These are phyloP conservation scores for Dorcus hopei DNA, from an alignment of 2,888 invertebrate genomes.

Conservation along the genomic window DNA sequence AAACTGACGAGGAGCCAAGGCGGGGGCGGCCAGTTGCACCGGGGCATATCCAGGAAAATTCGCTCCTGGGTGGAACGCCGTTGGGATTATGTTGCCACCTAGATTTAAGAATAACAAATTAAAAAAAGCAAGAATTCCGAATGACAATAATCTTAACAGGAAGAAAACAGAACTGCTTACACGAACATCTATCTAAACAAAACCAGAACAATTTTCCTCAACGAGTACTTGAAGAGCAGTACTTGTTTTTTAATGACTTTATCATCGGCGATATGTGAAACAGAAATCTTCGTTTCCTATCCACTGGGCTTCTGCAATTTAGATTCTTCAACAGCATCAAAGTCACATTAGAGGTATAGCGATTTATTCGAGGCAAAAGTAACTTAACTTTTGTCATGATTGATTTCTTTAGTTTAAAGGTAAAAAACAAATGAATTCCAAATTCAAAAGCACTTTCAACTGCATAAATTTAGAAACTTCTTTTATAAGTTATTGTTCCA, in stretches of 20 bases:
- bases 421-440: no score
- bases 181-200: background rate
- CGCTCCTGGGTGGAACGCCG: slow-evolving; percentile 44
- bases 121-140: background rate
- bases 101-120: slow-evolving; percentile 27
- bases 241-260: background rate
- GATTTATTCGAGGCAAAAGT: no score
- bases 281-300: no score
- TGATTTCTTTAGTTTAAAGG: no score
- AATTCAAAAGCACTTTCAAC: no score
- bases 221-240: background rate
- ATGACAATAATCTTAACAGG: background rate
- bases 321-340: no score
- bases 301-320: no score
- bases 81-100: slow-evolving; percentile 62
- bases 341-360: no score
- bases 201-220: background rate
- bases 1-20: slow-evolving; percentile 47
- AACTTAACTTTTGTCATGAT: no score
- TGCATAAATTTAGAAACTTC: no score
- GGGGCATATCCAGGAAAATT: slow-evolving; percentile 46
- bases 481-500: no score
- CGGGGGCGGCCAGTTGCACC: slow-evolving; percentile 46
- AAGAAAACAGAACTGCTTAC: background rate
- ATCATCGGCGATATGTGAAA: no score